These are phyloP conservation scores for Dysidea cf. avara DNA, from an alignment of 37 sponge, comb jelly and placozoan species.

Conservation along the genomic window DNA sequence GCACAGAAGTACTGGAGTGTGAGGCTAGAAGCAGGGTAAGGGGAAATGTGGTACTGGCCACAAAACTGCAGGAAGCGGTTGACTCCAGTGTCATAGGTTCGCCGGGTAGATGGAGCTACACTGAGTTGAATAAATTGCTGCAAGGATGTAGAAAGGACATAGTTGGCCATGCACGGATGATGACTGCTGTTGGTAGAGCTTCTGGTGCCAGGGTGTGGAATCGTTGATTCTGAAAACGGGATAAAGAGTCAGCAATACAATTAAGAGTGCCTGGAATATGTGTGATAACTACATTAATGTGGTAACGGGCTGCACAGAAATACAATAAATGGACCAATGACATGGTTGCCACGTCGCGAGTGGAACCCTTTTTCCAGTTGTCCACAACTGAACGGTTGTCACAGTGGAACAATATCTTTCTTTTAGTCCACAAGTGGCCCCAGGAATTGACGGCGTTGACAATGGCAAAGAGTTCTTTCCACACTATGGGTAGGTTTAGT, in stretches of 20 bases:
- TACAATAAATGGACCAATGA: slow-evolving; percentile 12
- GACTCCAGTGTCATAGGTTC: slow-evolving; percentile 18
- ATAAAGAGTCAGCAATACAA: slow-evolving; percentile 22
- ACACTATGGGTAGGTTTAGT: neutral
- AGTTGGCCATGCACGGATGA: neutral
- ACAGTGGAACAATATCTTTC: slow-evolving; percentile 4
- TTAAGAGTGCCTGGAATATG: slow-evolving; percentile 33
- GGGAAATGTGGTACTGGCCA: neutral
- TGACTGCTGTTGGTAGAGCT: neutral
- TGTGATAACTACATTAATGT: neutral
- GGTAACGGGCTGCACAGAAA: neutral
- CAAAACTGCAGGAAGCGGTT: slow-evolving; percentile 12
- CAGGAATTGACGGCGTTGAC: slow-evolving; percentile 15
- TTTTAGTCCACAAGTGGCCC: slow-evolving; percentile 2
- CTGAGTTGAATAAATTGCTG: neutral
- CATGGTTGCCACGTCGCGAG: slow-evolving; percentile 10
- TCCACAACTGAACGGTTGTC: slow-evolving; percentile 22
- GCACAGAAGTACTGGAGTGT: slow-evolving; percentile 9
- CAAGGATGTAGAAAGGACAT: neutral
- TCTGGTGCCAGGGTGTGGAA: slow-evolving; percentile 11
- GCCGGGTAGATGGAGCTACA: slow-evolving; percentile 8
- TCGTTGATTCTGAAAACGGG: slow-evolving; percentile 1
- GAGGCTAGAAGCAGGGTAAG: slow-evolving; percentile 11
- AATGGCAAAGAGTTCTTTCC: slow-evolving; percentile 26
- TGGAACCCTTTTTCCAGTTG: neutral